Evolutionary conservation across 2,888 invertebrate species (phyloP).

Genomic region (Chesias legatella): DNA sequence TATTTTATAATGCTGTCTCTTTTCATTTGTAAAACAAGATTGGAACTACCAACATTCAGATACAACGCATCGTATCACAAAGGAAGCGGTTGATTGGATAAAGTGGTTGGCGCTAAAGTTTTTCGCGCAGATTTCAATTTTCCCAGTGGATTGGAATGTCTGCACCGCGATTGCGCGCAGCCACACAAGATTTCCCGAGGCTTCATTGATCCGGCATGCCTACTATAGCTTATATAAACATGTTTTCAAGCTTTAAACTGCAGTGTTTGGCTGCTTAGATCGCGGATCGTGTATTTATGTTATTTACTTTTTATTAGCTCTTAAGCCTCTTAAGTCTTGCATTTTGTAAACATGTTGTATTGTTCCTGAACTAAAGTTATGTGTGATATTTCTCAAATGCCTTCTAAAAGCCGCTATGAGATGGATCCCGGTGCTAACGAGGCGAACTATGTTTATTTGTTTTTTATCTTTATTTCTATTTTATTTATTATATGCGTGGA

Average conservation of each 20-base stretch:
- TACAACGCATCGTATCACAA: not conserved
- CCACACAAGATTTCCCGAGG: constrained; percentile 22
- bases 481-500: constrained; percentile 71
- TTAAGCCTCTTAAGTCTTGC: too few species aligned
- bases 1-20: not conserved
- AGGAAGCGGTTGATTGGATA: constrained; percentile 9
- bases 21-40: not conserved
- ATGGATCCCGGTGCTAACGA: constrained; percentile 65
- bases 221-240: constrained; percentile 14
- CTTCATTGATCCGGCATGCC: constrained; percentile 34
- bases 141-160: constrained; percentile 22
- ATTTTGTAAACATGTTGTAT: constrained; percentile 4
- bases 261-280: constrained; percentile 13
- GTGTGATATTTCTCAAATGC: constrained; percentile 48
- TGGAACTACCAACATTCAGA: constrained; percentile 6
- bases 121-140: constrained; percentile 29
- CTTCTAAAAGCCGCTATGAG: constrained; percentile 62
- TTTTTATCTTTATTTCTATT: constrained; percentile 68
- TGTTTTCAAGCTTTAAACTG: constrained; percentile 20
- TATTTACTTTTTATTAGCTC: too few species aligned
- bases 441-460: constrained; percentile 68
- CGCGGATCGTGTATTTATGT: not conserved
- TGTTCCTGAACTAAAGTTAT: constrained; percentile 4
- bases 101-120: constrained; percentile 12
- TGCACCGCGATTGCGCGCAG: constrained; percentile 43